Percentiles rank a stretch among this genome's conserved stretches.
Conservation (phyloP, 2,113 vertebrate genomes). For the Microcebus murinus region DNA sequence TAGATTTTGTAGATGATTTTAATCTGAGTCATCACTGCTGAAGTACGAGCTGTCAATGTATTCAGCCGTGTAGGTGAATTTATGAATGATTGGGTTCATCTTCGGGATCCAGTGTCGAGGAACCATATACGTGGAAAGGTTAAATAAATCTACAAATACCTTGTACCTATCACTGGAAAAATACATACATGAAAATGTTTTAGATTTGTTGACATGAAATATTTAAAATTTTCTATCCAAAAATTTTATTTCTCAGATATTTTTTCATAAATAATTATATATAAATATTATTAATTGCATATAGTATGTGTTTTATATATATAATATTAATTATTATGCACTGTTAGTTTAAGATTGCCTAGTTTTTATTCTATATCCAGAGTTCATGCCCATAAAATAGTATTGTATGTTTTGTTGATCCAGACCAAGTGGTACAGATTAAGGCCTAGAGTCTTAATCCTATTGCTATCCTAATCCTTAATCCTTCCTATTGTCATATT, state of each 20-base stretch:
- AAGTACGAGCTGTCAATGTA: slow-evolving; percentile 97
- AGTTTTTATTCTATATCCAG: background rate
- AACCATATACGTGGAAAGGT: slow-evolving; percentile 95
- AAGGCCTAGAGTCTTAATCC: background rate
- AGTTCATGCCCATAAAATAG: background rate
- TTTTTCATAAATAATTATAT: background rate
- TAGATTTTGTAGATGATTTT: slow-evolving; percentile 31
- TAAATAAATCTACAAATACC: slow-evolving; percentile 98
- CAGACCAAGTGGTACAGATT: background rate
- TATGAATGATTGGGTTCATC: slow-evolving; percentile 93
- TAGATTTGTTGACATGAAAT: slow-evolving; percentile 5
- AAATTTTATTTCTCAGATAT: background rate
- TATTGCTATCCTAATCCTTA: too few species aligned
- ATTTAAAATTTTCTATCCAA: background rate
- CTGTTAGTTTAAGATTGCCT: background rate
- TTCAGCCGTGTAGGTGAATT: slow-evolving; percentile 94
- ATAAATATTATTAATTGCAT: background rate
- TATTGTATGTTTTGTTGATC: background rate
- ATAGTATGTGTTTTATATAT: background rate
- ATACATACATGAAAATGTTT: slow-evolving; percentile 49
- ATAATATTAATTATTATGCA: background rate
- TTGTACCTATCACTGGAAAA: slow-evolving; percentile 96
- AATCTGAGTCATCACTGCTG: slow-evolving; percentile 97
- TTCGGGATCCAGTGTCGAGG: slow-evolving; percentile 96
- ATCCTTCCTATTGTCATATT: background rate